Evolutionary conservation across 1,140 invertebrate genomes (phyloP), one percentile per base, ranked within the genome.

Genomic region (Probaryconus sp.): DNA sequence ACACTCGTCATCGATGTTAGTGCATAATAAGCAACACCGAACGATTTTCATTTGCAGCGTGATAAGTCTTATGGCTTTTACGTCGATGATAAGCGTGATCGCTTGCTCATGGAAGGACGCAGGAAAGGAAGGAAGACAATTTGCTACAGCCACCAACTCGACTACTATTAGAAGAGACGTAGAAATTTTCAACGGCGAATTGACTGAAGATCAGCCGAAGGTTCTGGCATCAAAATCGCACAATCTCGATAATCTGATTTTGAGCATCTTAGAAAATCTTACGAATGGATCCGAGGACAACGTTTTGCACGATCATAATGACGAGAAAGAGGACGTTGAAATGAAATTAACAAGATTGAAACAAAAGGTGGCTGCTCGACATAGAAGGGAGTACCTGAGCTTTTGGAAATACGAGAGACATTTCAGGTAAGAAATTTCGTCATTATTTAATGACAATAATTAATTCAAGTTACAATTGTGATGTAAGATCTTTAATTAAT

Each of bases 41-140:
- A 95, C 94, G 1, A 83, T 92, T 10, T 94, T 95, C 80, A 95
- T 96, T 58, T 95, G 94, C 78, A 88, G 89, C n/a, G 91, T 95
- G 5, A 92, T 96, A 53, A 90, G 92, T 18, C 87, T 95, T 21
- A 96, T 97, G 92, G 91, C 92, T 4, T 78, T 87, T 51, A 87
- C 86, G 0, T 88, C 87, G 1, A 73, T 85, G 14, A 81, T 87
- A 21, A 83, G 85, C 1, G 81, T 84, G 1, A 45, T 85, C 1
- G 82, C 78, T 0, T 88, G 86, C 73, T 77, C 82, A 1, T 43
- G 56, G 71, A 20, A 60, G 31, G n/a, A 1, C 51, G 14, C 28
- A 71, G 3, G 47, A 11, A 17, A 55, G 43, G 33, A n/a, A 18
- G 0, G 9, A 60, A 1, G 21, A 56, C n/a, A n/a, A n/a, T n/a